Evolutionary conservation across 2,888 invertebrate species (phyloP).

Genomic region (Abscondita cerata): DNA sequence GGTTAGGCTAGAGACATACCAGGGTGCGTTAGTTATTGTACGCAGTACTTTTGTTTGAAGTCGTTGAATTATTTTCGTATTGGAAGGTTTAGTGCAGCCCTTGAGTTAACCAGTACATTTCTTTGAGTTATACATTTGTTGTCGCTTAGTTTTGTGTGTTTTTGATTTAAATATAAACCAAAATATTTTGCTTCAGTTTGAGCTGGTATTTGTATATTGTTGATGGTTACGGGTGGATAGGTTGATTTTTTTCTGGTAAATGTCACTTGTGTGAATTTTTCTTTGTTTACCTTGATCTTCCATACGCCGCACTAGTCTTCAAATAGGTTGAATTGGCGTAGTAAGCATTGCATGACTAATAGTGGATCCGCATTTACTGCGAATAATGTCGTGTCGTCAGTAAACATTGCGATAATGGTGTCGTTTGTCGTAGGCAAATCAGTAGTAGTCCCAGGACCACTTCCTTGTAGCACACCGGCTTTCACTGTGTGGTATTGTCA

Average conservation of each 20-base stretch:
- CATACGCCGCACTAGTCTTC: neutral
- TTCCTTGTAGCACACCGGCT: neutral
- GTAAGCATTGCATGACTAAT: neutral
- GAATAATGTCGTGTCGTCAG: neutral
- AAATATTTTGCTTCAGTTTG: conserved; percentile 14
- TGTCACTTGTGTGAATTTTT: conserved; percentile 4
- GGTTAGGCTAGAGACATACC: conserved; percentile 6
- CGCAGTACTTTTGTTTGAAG: conserved; percentile 5
- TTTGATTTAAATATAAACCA: conserved; percentile 12
- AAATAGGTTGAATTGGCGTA: neutral
- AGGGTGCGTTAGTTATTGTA: conserved; percentile 7
- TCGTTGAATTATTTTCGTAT: conserved; percentile 6
- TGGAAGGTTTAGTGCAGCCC: neutral
- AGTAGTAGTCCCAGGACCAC: conserved; percentile 1
- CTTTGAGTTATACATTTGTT: conserved; percentile 9
- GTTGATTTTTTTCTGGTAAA: conserved; percentile 1
- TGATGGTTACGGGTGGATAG: conserved; percentile 6
- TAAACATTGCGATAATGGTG: neutral
- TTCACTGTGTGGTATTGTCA: neutral
- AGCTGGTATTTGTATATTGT: conserved; percentile 11
- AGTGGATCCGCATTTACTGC: neutral
- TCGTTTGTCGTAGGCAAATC: neutral
- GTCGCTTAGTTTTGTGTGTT: conserved; percentile 4
- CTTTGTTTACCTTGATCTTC: conserved; percentile 11
- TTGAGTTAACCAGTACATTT: neutral